Conservation (phyloP, 1,140 invertebrate genomes). For the Ostrea denselamellosa region DNA sequence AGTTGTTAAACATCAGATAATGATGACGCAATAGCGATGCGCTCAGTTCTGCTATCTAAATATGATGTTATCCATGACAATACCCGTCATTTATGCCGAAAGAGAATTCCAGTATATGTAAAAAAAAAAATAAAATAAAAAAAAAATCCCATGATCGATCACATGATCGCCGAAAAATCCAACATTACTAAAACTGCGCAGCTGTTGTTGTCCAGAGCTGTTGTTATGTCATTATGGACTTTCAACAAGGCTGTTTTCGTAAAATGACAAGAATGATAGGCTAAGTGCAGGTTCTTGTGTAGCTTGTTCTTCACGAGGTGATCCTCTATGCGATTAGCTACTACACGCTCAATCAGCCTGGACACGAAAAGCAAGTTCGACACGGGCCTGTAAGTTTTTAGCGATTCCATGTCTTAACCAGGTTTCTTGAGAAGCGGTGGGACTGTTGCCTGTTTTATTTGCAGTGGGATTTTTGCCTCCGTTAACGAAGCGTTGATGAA, state of each 20-base stretch:
- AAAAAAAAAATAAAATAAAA: too few relatives aligned
- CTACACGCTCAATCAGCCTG: conserved; percentile 51
- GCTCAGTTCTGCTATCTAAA: not conserved
- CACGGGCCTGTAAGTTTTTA: conserved; percentile 54
- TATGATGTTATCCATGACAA: not conserved
- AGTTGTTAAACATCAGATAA: too few relatives aligned
- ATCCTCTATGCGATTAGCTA: conserved; percentile 43
- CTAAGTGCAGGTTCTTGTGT: conserved; percentile 47
- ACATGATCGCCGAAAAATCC: conserved; percentile 17
- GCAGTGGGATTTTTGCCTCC: not conserved
- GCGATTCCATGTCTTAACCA: conserved; percentile 44
- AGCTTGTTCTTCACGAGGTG: conserved; percentile 41
- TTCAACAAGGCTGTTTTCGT: conserved; percentile 51
- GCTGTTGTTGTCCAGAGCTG: conserved; percentile 39
- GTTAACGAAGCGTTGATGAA: conserved; percentile 3
- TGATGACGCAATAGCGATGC: not conserved
- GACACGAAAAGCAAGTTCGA: conserved; percentile 55
- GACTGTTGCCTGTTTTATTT: conserved; percentile 35
- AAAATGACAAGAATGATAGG: conserved; percentile 48
- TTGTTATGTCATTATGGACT: conserved; percentile 19
- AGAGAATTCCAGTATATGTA: not conserved
- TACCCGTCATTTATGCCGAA: not conserved
- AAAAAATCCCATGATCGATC: not conserved
- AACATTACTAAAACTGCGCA: conserved; percentile 24
- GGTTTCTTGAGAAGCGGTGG: conserved; percentile 53